Evolutionary conservation across 2,888 invertebrate species (phyloP), one percentile per base, ranked within the genome.

Genomic region (Zonitis immaculata): DNA sequence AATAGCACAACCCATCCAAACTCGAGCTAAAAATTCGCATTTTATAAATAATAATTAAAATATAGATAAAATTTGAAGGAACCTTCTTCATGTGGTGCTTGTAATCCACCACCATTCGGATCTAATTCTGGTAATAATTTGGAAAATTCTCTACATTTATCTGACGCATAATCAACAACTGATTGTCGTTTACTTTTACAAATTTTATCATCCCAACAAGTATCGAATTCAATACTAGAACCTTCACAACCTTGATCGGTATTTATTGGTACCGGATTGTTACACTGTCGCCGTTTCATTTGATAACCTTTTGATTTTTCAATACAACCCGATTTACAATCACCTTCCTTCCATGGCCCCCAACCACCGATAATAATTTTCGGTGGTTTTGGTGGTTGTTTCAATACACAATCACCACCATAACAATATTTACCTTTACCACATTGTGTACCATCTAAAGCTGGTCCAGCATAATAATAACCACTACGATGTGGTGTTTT

Each of bases 1-100:
- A 65, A 90, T 83, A 16, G 89, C 85, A 70, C 90, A 90, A 0
- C 85, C 86, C 82, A 88, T 86, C 89, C 89, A 89, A 65, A 86
- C 80, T 22, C 86, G 82, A 60, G 77, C 85, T 84, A 53, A 63
- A 67, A 62, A 42, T 49, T 42, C 32, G n/a, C 1, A 16, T 11
- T 16, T 32, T 6, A 7, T n/a, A 20, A 16, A 6, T 11, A 9
- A 18, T 18, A 4, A 42, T 12, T 44, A 2, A 8, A 2, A 46
- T 3, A 30, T 7, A 28, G 3, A 25, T 7, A 22, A 44, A 44
- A 18, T 12, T 8, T n/a, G n/a, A n/a, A n/a, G 16, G 47, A 42
- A 44, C 85, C 82, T 43, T 79, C 76, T 69, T 89, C 88, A 63
- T 89, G 87, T 1, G 86, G 85, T 11, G 87, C 86, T 74, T 89